A percentile compares a stretch with the other conserved stretches of the same genome.
Conservation (phyloP, 1,140 invertebrate species). For the Euwallacea fornicatus region DNA sequence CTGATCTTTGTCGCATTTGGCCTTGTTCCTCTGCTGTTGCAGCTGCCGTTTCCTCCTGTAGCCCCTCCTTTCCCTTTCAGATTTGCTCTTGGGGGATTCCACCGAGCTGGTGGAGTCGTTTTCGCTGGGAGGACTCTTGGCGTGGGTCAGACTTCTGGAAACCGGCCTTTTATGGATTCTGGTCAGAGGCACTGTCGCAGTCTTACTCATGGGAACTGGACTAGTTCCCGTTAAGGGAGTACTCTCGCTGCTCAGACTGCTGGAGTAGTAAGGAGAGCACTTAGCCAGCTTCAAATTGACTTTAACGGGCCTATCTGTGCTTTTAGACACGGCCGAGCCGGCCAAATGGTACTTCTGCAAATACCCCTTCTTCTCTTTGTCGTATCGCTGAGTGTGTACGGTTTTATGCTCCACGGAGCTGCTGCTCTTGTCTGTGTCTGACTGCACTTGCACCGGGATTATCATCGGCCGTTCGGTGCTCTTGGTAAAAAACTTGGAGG, state of each 20-base stretch:
- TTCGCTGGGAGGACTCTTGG: conserved; percentile 68
- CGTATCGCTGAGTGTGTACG: conserved; percentile 49
- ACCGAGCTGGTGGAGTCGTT: conserved; percentile 70
- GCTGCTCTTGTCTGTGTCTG: conserved; percentile 51
- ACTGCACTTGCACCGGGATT: conserved; percentile 46
- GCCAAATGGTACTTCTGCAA: conserved; percentile 45
- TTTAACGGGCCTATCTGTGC: conserved; percentile 56
- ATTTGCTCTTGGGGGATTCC: conserved; percentile 62
- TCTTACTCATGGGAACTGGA: conserved; percentile 49
- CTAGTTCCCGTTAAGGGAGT: conserved; percentile 58
- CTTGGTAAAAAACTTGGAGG: conserved; percentile 45
- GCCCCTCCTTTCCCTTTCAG: conserved; percentile 60
- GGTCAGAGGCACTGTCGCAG: conserved; percentile 52
- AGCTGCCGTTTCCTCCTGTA: conserved; percentile 65
- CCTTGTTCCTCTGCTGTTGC: conserved; percentile 52
- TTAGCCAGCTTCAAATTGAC: conserved; percentile 61
- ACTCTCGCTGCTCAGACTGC: conserved; percentile 68
- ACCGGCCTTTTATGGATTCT: conserved; percentile 49
- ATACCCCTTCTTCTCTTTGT: conserved; percentile 51
- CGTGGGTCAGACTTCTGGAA: conserved; percentile 48
- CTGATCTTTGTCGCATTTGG: conserved; percentile 44
- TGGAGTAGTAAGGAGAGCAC: conserved; percentile 70
- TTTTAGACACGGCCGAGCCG: conserved; percentile 40
- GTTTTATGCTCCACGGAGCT: conserved; percentile 51
- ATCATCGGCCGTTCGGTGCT: conserved; percentile 49